Conservation (phyloP, 2,888 invertebrate genomes). For the Noctua janthina region DNA sequence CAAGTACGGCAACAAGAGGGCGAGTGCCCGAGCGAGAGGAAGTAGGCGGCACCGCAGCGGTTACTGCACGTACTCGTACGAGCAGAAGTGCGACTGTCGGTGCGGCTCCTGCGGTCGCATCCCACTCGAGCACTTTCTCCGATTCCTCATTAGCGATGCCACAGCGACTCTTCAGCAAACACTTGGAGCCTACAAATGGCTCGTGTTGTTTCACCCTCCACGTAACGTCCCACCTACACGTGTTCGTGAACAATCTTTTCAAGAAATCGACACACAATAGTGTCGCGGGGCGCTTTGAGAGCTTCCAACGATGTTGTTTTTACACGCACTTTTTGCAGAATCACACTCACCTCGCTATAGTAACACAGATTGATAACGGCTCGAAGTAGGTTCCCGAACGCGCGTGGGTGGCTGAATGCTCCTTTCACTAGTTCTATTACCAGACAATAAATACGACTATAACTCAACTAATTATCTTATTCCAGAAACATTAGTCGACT, state of each 20-base stretch:
- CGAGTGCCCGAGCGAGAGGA: constrained; percentile 53
- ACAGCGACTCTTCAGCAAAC: constrained; percentile 83
- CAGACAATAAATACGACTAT: constrained; percentile 46
- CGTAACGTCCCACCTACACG: constrained; percentile 68
- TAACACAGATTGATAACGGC: constrained; percentile 31
- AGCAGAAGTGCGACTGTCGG: constrained; percentile 66
- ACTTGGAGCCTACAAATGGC: constrained; percentile 84
- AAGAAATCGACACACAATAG: constrained; percentile 63
- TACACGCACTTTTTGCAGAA: constrained; percentile 37
- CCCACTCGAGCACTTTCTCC: constrained; percentile 80
- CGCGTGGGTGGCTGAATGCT: constrained; percentile 52
- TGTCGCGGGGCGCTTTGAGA: constrained; percentile 36
- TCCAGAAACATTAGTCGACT: constrained; percentile 37
- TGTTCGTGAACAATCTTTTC: constrained; percentile 70
- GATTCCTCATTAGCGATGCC: constrained; percentile 86
- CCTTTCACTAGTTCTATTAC: constrained; percentile 61
- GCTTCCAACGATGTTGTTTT: constrained; percentile 50
- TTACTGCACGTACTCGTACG: constrained; percentile 53
- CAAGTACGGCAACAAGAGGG: constrained; percentile 63
- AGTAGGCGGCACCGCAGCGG: constrained; percentile 52
- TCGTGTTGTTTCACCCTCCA: constrained; percentile 75
- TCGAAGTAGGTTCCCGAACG: constrained; percentile 7
- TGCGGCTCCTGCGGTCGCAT: constrained; percentile 76
- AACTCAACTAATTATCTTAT: constrained; percentile 56
- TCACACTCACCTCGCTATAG: constrained; percentile 23